Conservation (phyloP, 2,888 invertebrate genomes). For the Hemithea aestivaria region DNA sequence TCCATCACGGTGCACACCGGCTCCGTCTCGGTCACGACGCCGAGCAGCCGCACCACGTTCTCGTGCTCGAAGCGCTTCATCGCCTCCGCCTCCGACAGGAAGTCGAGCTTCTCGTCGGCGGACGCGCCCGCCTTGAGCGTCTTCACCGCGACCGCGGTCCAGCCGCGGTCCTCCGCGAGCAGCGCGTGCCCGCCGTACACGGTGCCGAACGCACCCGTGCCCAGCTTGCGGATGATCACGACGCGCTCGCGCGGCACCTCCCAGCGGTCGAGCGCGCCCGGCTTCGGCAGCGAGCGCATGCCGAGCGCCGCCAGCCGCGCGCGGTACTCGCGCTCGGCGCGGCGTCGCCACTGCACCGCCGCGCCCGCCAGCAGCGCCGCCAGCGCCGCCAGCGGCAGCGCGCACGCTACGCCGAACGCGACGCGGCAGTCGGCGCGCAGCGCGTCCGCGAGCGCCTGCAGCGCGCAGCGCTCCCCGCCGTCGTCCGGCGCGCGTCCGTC, state of each 20-base stretch:
- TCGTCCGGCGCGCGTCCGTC: conserved; percentile 82
- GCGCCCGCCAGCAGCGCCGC: conserved; percentile 40
- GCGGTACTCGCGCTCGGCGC: conserved; percentile 53
- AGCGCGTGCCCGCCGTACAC: conserved; percentile 95
- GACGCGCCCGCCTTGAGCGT: conserved; percentile 90
- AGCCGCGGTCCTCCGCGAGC: conserved; percentile 78
- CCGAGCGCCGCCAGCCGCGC: conserved; percentile 52
- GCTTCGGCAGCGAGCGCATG: conserved; percentile 50
- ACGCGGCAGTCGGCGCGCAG: conserved; percentile 86
- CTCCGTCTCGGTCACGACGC: conserved; percentile 91
- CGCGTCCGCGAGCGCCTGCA: conserved; percentile 83
- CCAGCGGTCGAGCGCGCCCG: conserved; percentile 87
- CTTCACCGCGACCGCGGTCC: conserved; percentile 93
- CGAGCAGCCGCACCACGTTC: conserved; percentile 91
- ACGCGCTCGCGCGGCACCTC: conserved; percentile 91
- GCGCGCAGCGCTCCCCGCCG: conserved; percentile 83
- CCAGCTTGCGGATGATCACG: conserved; percentile 90
- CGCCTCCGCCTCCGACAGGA: conserved; percentile 94
- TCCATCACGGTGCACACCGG: conserved; percentile 96
- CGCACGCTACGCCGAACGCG: conserved; percentile 76
- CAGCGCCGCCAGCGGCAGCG: conserved; percentile 40
- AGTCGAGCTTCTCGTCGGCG: conserved; percentile 93
- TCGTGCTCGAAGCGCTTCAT: conserved; percentile 96
- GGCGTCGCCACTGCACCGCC: conserved; percentile 49
- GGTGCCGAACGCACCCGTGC: conserved; percentile 95